phyloP scores from a whole-genome alignment of 2,797 vertebrate genomes.

The Gastrophryne carolinensis region DNA sequence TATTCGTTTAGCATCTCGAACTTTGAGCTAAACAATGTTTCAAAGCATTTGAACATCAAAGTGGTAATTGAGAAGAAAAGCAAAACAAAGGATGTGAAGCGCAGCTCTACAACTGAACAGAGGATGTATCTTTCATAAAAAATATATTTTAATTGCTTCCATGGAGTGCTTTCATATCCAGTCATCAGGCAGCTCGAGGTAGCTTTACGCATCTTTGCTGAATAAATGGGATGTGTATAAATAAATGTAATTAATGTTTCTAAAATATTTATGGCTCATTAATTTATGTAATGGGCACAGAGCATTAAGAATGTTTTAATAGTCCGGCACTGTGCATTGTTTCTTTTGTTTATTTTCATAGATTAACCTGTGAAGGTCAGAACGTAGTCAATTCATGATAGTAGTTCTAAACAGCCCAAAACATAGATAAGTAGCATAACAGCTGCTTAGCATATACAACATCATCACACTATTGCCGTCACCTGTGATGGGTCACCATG shows the following conservation, averaged over 20 bases:
- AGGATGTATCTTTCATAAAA: constrained; percentile 34
- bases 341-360: no score
- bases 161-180: constrained; percentile 35
- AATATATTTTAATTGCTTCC: constrained; percentile 42
- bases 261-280: constrained; percentile 2
- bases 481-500: no score
- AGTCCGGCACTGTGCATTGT: no score
- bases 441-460: no score
- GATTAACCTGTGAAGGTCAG: no score
- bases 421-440: no score
- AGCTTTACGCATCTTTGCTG: constrained; percentile 24
- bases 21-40: constrained; percentile 24
- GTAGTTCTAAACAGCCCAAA: no score
- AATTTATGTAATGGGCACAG: background rate
- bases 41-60: constrained; percentile 46
- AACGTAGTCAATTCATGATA: no score
- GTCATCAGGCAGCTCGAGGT: constrained; percentile 32
- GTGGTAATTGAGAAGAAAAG: constrained; percentile 37
- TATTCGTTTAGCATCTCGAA: constrained; percentile 47
- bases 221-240: constrained; percentile 30
- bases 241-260: constrained; percentile 19
- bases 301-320: background rate
- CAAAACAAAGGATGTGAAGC: constrained; percentile 32
- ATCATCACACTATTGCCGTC: no score
- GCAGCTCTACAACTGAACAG: constrained; percentile 35